phyloP scores from a whole-genome alignment of 2,113 vertebrate species.

The Phainopepla nitens region DNA sequence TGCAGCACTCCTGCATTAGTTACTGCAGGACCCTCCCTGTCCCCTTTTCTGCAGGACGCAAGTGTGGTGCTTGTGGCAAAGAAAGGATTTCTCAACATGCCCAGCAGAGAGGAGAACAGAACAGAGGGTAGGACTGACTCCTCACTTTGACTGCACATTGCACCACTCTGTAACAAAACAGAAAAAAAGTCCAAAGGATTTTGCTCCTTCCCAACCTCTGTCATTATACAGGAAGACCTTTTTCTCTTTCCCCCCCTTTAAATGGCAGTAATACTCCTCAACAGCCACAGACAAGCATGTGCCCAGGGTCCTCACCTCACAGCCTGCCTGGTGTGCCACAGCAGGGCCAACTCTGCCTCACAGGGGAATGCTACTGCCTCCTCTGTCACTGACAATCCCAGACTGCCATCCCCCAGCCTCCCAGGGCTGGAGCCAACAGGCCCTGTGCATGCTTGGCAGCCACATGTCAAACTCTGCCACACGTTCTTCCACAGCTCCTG shows the following conservation, averaged over 20 bases:
- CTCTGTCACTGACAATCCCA: fast-evolving
- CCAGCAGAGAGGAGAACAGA: not conserved
- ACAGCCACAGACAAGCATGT: not conserved
- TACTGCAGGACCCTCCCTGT: not conserved
- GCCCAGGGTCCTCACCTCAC: not conserved
- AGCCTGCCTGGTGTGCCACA: not conserved
- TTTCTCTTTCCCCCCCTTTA: not conserved
- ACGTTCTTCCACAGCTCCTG: not conserved
- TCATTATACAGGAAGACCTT: not conserved
- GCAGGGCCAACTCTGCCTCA: not conserved
- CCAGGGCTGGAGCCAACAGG: not conserved
- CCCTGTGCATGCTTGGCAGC: not conserved
- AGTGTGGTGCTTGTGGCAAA: not conserved
- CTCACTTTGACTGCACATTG: not conserved
- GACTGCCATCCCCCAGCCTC: not conserved
- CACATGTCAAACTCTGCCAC: not conserved
- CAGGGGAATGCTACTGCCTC: not conserved
- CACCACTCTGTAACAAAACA: not conserved
- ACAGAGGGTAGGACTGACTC: not conserved
- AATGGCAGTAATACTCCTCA: not conserved
- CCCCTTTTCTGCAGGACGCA: not conserved
- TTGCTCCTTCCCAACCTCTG: not conserved
- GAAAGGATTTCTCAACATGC: not conserved
- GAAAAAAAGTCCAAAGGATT: not conserved
- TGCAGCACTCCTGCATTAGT: not conserved